Evolutionary conservation across 1,140 invertebrate genomes (phyloP), one percentile per base, ranked within the genome.

Genomic region (Drosophila nikananu): DNA sequence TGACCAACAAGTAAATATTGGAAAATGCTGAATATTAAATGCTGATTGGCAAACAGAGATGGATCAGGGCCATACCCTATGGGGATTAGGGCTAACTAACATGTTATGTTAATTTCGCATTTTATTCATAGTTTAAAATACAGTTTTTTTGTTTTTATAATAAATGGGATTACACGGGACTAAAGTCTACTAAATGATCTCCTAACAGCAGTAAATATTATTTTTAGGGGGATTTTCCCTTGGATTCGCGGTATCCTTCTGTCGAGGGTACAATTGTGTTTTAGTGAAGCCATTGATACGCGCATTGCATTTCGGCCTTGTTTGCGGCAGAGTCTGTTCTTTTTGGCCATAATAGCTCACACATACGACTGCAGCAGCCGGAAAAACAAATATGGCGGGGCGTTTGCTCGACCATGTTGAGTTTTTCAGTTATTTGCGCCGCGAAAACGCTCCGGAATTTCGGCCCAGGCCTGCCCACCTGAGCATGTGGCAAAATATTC

Each of bases 351-450:
- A 72, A 74, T 62, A 62, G 71, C 67, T 48, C 67, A 61, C 68
- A 74, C 66, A 55, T 54, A 55, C 49, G 2, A n/a, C 49, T 1
- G 17, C 7, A n/a, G 15, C 15, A 32, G 23, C n/a, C 21, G 21
- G 74, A 62, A 60, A 60, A 55, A 79, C 72, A 82, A 77, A 79
- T 86, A 65, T 70, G 76, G 68, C 41, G 6, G 15, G 70, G 63
- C 49, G 72, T 59, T 66, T 25, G 49, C 17, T 51, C 49, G 10
- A 32, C 49, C 49, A 52, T 77, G 77, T 77, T 62, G 52, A 78
- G 74, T 90, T 71, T 55, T 71, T 55, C 32, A 44, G 49, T 51
- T 84, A 81, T 90, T 89, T 86, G 27, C 39, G 23, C 49, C 41
- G 39, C 41, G 58, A 37, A 66, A 70, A 51, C 68, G 32, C 39